Conservation (phyloP, 2,888 invertebrate genomes). For the Pristionchus japonicus region DNA sequence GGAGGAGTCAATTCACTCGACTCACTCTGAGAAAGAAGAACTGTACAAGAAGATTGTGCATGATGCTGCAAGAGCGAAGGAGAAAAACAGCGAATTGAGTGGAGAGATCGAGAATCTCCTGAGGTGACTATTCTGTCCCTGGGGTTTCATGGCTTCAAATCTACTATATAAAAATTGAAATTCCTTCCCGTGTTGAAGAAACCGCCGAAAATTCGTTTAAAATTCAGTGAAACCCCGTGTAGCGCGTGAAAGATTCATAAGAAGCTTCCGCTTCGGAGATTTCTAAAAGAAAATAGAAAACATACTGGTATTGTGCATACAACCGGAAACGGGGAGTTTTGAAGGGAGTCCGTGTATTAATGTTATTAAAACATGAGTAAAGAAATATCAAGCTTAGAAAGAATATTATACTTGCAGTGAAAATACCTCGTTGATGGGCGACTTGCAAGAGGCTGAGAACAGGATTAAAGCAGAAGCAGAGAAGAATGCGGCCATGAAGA, state of each 20-base stretch:
- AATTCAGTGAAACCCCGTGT: not conserved
- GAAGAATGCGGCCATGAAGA: slow-evolving; percentile 51
- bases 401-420: slow-evolving; percentile 48
- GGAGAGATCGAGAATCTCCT: slow-evolving; percentile 37
- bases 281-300: not conserved
- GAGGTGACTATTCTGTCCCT: not conserved
- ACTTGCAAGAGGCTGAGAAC: slow-evolving; percentile 57
- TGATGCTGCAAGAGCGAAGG: slow-evolving; percentile 47
- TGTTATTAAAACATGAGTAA: not conserved
- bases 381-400: not conserved
- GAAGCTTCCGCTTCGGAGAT: not conserved
- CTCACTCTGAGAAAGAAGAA: slow-evolving; percentile 48
- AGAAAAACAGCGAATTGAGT: slow-evolving; percentile 42
- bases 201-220: not conserved
- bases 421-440: slow-evolving; percentile 55
- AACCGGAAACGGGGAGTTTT: not conserved
- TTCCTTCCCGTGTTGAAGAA: not conserved
- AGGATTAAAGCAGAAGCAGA: slow-evolving; percentile 57
- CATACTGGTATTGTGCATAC: not conserved
- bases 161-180: not conserved
- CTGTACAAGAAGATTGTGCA: slow-evolving; percentile 48
- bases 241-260: not conserved
- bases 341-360: too few species aligned
- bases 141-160: not conserved
- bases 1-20: slow-evolving; percentile 34